Evolutionary conservation across 2,888 invertebrate genomes (phyloP).

Genomic region (Ormyrus rosae): DNA sequence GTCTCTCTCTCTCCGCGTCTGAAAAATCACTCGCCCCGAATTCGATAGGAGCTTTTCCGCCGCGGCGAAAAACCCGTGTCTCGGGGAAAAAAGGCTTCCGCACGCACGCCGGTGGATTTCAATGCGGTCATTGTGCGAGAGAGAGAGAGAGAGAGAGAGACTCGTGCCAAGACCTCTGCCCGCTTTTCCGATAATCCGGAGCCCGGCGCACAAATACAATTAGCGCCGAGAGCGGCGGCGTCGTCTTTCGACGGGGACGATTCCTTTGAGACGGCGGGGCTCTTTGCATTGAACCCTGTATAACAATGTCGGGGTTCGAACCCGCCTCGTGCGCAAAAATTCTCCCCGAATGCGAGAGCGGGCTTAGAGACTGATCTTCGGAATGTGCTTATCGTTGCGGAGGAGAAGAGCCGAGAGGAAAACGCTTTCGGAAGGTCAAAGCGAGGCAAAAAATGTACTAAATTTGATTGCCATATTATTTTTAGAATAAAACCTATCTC

Average conservation of each 20-base stretch:
- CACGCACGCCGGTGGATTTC: constrained; percentile 17
- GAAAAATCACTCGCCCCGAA: constrained; percentile 25
- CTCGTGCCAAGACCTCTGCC: background rate
- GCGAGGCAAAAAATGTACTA: too few relatives aligned
- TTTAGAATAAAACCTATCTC: too few relatives aligned
- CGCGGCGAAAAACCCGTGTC: too few relatives aligned
- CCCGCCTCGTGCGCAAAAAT: background rate
- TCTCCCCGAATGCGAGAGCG: background rate
- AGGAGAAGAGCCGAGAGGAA: too few relatives aligned
- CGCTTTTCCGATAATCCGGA: constrained; percentile 36
- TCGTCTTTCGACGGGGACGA: background rate
- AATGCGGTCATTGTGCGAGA: background rate
- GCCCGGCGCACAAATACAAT: constrained; percentile 39
- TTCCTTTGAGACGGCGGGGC: too few relatives aligned
- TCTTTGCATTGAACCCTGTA: too few relatives aligned
- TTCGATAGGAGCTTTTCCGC: constrained; percentile 32
- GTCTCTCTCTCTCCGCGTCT: constrained; percentile 4
- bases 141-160: background rate
- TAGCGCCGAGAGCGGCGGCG: constrained; percentile 22
- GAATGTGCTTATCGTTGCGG: too few relatives aligned
- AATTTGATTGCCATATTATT: too few relatives aligned
- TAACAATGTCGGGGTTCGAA: background rate
- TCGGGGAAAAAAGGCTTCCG: background rate
- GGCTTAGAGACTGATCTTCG: too few relatives aligned
- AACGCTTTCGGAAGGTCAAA: too few relatives aligned